A percentile compares a stretch with the other conserved stretches of the same genome.
Evolutionary conservation across 2,888 invertebrate species (phyloP).

Genomic region (Podotricha telesiphe): DNA sequence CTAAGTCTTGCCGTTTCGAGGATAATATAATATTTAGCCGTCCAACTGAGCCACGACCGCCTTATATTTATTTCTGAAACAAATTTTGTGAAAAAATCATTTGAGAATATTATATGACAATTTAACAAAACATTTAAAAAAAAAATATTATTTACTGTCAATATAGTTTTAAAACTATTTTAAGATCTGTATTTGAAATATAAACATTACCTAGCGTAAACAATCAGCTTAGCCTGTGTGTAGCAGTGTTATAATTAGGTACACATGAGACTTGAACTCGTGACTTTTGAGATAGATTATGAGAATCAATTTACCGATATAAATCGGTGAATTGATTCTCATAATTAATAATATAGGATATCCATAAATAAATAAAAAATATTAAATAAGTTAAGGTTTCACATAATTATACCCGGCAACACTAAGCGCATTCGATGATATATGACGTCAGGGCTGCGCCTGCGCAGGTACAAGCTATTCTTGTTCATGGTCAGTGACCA

Average conservation of each 20-base stretch:
- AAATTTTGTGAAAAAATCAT: too few relatives aligned
- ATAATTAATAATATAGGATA: slow-evolving; percentile 8
- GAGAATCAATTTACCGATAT: slow-evolving; percentile 4
- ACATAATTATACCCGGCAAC: slow-evolving; percentile 34
- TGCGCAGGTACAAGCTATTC: slow-evolving; percentile 75
- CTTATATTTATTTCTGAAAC: too few relatives aligned
- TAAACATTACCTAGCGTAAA: neutral
- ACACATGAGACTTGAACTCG: slow-evolving; percentile 8
- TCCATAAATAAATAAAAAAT: slow-evolving; percentile 8
- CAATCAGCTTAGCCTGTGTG: neutral
- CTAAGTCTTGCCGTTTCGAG: too few relatives aligned
- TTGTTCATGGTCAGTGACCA: slow-evolving; percentile 81
- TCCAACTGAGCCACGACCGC: too few relatives aligned
- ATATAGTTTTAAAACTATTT: too few relatives aligned
- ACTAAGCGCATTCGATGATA: slow-evolving; percentile 43
- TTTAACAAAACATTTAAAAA: too few relatives aligned
- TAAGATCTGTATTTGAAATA: neutral
- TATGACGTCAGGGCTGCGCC: slow-evolving; percentile 70
- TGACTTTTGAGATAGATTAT: neutral
- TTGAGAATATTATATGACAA: too few relatives aligned
- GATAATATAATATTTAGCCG: too few relatives aligned
- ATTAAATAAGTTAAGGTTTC: slow-evolving; percentile 7
- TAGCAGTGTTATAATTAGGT: neutral
- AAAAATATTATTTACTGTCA: too few relatives aligned
- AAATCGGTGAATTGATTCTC: too few relatives aligned